Percentiles rank a stretch among this genome's conserved stretches.
Conservation (phyloP, 2,888 invertebrate genomes). For the Laspeyria flexula region DNA sequence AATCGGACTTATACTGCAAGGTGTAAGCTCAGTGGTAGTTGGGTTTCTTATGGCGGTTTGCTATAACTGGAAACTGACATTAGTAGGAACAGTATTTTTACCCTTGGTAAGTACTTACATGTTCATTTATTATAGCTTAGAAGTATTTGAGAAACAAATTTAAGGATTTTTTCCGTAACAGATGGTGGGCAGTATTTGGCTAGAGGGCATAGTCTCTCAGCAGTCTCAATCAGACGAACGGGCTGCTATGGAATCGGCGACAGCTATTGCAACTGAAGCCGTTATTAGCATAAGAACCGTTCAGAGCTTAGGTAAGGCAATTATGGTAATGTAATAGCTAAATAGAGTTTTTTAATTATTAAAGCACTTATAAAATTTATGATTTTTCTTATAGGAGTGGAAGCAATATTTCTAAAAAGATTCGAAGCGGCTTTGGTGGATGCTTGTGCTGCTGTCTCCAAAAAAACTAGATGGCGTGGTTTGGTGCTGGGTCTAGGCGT, state of each 20-base stretch:
- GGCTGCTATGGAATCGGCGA: slow-evolving; percentile 87
- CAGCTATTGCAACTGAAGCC: slow-evolving; percentile 88
- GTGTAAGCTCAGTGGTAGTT: slow-evolving; percentile 86
- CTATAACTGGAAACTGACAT: slow-evolving; percentile 87
- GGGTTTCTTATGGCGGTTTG: slow-evolving; percentile 85
- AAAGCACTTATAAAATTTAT: no score
- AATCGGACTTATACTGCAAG: slow-evolving; percentile 87
- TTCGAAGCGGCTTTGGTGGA: slow-evolving; percentile 81
- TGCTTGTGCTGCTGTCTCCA: slow-evolving; percentile 83
- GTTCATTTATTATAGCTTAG: no score
- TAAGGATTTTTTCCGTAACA: no score
- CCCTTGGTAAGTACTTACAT: slow-evolving; percentile 79
- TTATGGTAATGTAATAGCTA: no score
- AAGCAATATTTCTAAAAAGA: slow-evolving; percentile 83
- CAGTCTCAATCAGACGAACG: slow-evolving; percentile 87
- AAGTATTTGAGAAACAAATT: no score
- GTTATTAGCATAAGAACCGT: slow-evolving; percentile 89
- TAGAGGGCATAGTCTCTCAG: slow-evolving; percentile 87
- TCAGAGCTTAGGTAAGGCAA: slow-evolving; percentile 84
- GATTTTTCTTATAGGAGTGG: slow-evolving; percentile 68
- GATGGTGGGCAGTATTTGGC: slow-evolving; percentile 87
- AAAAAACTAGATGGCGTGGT: slow-evolving; percentile 88
- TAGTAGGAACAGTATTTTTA: slow-evolving; percentile 86
- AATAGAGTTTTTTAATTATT: no score
- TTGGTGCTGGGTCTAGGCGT: slow-evolving; percentile 89